phyloP scores from a whole-genome alignment of 2,888 invertebrate genomes.

The Eilema griseolum region DNA sequence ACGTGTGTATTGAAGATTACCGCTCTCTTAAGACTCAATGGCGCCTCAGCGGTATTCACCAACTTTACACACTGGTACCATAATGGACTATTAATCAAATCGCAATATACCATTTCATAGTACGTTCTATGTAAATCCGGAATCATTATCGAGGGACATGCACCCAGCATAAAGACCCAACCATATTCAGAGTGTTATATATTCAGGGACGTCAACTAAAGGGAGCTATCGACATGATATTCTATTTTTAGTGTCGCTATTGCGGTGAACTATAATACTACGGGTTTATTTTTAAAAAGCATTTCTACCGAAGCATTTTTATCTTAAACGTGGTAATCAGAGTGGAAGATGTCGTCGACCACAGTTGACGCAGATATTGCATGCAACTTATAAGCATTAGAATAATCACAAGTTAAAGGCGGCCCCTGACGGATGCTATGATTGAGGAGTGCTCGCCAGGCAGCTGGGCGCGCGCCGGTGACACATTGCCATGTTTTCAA shows the following conservation, averaged over 20 bases:
- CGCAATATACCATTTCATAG: constrained; percentile 57
- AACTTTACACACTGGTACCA: too few species aligned
- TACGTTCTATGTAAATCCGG: constrained; percentile 63
- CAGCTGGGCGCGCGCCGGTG: constrained; percentile 29
- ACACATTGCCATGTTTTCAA: constrained; percentile 37
- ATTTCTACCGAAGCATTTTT: constrained; percentile 73
- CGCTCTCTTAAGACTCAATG: too few species aligned
- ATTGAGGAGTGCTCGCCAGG: constrained; percentile 36
- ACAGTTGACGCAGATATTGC: constrained; percentile 59
- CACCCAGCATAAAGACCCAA: constrained; percentile 58
- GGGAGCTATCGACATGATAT: constrained; percentile 56
- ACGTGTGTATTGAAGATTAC: too few species aligned
- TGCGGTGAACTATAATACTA: constrained; percentile 71
- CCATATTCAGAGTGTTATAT: constrained; percentile 65
- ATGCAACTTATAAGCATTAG: constrained; percentile 63
- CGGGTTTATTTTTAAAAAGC: constrained; percentile 70
- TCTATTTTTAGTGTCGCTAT: constrained; percentile 73
- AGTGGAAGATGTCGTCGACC: constrained; percentile 61
- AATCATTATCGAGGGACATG: constrained; percentile 50
- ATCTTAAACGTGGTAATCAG: constrained; percentile 73
- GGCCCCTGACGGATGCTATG: constrained; percentile 43
- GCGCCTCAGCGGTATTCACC: too few species aligned
- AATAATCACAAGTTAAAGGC: constrained; percentile 51
- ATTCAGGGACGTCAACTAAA: constrained; percentile 59
- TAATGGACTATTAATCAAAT: constrained; percentile 36